These are phyloP conservation scores for Ormyrus labotus DNA, from an alignment of 2,888 invertebrate species.

Conservation along the genomic window DNA sequence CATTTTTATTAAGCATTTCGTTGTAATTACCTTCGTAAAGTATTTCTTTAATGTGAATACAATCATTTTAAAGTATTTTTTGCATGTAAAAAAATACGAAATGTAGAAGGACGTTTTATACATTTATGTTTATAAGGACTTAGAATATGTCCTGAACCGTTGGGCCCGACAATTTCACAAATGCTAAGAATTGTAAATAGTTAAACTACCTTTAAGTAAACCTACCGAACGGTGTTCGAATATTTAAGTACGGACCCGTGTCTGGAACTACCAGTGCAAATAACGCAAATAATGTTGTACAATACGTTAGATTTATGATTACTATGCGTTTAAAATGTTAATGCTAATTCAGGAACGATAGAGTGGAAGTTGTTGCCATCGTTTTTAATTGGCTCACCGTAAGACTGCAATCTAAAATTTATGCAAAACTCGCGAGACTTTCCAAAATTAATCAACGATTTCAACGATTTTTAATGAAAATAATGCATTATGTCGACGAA, in stretches of 20 bases:
- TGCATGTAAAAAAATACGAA: neutral
- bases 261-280: constrained; percentile 55
- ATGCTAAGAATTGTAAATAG: constrained; percentile 54
- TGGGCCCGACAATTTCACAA: constrained; percentile 34
- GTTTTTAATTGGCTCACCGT: constrained; percentile 63
- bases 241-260: constrained; percentile 33
- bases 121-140: neutral
- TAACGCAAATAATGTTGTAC: constrained; percentile 48
- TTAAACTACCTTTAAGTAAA: constrained; percentile 41
- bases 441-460: neutral
- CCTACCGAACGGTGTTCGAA: constrained; percentile 51
- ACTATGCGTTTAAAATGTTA: constrained; percentile 56
- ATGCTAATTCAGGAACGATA: constrained; percentile 59
- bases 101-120: neutral
- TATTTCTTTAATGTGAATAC: too few species aligned
- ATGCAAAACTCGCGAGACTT: constrained; percentile 45
- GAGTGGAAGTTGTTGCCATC: constrained; percentile 62
- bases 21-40: too few species aligned
- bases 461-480: constrained; percentile 33
- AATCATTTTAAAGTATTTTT: too few species aligned
- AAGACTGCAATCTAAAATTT: constrained; percentile 64
- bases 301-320: constrained; percentile 48
- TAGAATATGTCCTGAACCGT: constrained; percentile 35
- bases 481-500: constrained; percentile 23
- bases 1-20: too few species aligned